A percentile compares a stretch with the other conserved stretches of the same genome.
phyloP scores from a whole-genome alignment of 1,140 invertebrate genomes.

The Planococcus citri region DNA sequence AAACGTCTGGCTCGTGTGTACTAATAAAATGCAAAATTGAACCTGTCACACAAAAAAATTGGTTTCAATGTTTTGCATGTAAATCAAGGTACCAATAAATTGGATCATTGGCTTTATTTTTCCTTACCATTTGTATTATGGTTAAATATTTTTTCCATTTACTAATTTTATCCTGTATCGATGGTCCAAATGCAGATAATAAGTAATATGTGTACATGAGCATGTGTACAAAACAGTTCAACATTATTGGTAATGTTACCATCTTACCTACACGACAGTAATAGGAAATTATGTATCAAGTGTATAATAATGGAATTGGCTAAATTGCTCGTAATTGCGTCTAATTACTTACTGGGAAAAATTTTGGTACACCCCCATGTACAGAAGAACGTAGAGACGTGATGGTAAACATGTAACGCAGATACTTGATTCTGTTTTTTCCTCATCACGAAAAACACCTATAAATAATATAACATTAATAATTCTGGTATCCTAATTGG shows the following conservation, averaged over 20 bases:
- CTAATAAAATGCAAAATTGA: constrained; percentile 48
- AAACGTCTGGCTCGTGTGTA: constrained; percentile 41
- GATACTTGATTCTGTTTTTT: constrained; percentile 59
- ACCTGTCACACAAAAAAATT: too few species aligned
- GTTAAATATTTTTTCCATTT: constrained; percentile 46
- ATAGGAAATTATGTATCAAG: too few species aligned
- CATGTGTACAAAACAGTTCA: constrained; percentile 62
- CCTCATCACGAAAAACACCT: constrained; percentile 52
- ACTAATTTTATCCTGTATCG: constrained; percentile 31
- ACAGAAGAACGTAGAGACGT: constrained; percentile 47
- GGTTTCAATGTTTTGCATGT: too few species aligned
- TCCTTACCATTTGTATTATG: constrained; percentile 41
- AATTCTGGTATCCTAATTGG: too few species aligned
- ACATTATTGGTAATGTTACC: constrained; percentile 41
- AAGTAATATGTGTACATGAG: constrained; percentile 64
- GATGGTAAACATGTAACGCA: constrained; percentile 54
- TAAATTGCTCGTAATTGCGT: constrained; percentile 29
- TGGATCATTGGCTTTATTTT: too few species aligned
- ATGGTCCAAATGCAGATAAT: constrained; percentile 47
- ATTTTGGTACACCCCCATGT: constrained; percentile 61
- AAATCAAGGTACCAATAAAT: too few species aligned
- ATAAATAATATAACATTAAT: not conserved
- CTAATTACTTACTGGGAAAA: constrained; percentile 43
- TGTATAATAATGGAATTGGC: too few species aligned
- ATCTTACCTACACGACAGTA: constrained; percentile 46